Evolutionary conservation across 2,888 invertebrate species (phyloP).

Genomic region (Allophyes oxyacanthae): DNA sequence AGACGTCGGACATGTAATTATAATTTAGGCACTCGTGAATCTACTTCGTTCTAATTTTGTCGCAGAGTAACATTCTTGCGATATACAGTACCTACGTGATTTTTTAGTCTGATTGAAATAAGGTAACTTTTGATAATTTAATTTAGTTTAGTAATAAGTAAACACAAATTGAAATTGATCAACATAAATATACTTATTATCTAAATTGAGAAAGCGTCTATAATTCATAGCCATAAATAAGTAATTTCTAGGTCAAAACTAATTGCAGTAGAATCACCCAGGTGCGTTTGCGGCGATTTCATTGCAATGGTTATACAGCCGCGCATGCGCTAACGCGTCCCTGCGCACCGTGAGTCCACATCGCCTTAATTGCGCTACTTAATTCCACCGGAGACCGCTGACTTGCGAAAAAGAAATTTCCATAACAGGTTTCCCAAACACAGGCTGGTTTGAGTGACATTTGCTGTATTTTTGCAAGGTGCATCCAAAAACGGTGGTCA

Average conservation of each 20-base stretch:
- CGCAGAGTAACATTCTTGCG: slow-evolving; percentile 12
- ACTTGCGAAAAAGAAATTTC: slow-evolving; percentile 55
- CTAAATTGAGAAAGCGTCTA: too few species aligned
- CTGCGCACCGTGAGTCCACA: slow-evolving; percentile 15
- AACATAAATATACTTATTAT: too few species aligned
- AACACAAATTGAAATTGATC: too few species aligned
- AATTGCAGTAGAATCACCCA: slow-evolving; percentile 37
- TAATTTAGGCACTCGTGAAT: too few species aligned
- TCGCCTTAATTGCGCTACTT: slow-evolving; percentile 51
- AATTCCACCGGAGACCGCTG: slow-evolving; percentile 23
- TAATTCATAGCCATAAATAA: slow-evolving; percentile 6
- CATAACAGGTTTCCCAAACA: slow-evolving; percentile 48
- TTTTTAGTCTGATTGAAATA: neutral
- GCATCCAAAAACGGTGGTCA: slow-evolving; percentile 14
- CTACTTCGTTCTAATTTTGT: slow-evolving; percentile 27
- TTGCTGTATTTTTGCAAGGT: slow-evolving; percentile 37
- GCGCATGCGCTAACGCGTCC: slow-evolving; percentile 16
- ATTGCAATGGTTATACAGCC: slow-evolving; percentile 40
- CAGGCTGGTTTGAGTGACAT: slow-evolving; percentile 28
- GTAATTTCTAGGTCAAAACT: slow-evolving; percentile 29
- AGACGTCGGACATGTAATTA: slow-evolving; percentile 15
- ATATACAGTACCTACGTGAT: neutral
- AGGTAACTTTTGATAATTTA: too few species aligned
- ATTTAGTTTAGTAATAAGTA: too few species aligned
- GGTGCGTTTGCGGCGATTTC: slow-evolving; percentile 39